phyloP scores from a whole-genome alignment of 2,888 invertebrate species.

The Lasioglossum oenotherae region DNA sequence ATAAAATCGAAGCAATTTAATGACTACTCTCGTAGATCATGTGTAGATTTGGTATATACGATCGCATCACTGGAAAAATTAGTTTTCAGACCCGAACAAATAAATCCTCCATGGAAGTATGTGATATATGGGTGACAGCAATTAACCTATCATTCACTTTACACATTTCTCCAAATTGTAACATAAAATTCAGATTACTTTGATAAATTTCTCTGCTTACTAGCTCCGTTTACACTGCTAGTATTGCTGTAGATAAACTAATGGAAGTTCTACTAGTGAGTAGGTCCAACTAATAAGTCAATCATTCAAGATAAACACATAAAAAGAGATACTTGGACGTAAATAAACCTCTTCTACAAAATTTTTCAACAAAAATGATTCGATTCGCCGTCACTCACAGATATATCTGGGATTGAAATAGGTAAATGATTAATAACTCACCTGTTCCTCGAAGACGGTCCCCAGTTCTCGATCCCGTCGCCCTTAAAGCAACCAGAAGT shows the following conservation, averaged over 20 bases:
- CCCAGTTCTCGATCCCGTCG: constrained; percentile 27
- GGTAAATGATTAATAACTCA: constrained; percentile 32
- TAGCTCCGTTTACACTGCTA: background rate
- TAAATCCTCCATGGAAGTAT: background rate
- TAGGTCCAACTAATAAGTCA: background rate
- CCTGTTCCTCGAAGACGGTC: constrained; percentile 20
- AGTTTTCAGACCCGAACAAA: background rate
- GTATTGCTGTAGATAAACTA: background rate
- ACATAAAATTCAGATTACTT: background rate
- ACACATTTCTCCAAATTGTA: background rate
- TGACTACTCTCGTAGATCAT: background rate
- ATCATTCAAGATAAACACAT: background rate
- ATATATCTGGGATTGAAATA: background rate
- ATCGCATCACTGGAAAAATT: background rate
- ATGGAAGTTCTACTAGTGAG: background rate
- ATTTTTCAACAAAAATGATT: background rate
- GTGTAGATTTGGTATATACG: background rate
- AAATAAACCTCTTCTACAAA: background rate
- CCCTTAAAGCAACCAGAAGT: constrained; percentile 19
- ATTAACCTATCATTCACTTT: background rate
- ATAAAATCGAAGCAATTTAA: background rate
- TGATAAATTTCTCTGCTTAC: background rate
- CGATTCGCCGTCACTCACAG: background rate
- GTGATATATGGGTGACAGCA: background rate
- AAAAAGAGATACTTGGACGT: background rate